Evolutionary conservation across 2,797 vertebrate species (phyloP), one percentile per base, ranked within the genome.

Genomic region (Tinamus major): DNA sequence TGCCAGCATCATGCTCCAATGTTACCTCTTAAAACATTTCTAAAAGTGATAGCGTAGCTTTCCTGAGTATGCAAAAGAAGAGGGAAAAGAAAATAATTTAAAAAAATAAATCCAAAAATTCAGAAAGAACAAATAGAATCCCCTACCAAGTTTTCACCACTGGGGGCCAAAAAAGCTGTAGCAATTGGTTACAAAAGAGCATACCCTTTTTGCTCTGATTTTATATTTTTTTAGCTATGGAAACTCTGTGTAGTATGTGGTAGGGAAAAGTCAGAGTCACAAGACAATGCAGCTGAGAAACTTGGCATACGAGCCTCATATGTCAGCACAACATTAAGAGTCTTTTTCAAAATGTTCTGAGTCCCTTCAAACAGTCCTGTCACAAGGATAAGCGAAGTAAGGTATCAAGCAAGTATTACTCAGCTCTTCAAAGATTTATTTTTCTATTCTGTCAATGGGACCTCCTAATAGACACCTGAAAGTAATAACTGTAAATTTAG

Each of bases 211-310:
- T 68, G 53, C 26, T 48, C 33, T 1, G 13, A 39, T 44, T 64
- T 19, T 65, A 7, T 10, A 31, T 14, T 79, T 90, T 64, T n/a
- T 68, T 41, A 64, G 55, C 19, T 13, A 13, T n/a, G 17, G 87
- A 92, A 95, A 92, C 18, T 49, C 41, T 77, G 23, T 31, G 27
- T 78, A 87, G 39, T 44, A 75, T 76, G 21, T 59, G 65, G 33
- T 49, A 96, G 37, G 29, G 69, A 69, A 79, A 93, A 95, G 42
- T 70, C 78, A 92, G 35, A 87, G 69, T 67, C 86, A 92, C 17
- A 88, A 63, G 81, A 87, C 48, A 72, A 90, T 71, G 87, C 93
- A 92, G 70, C 81, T 89, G 81, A 95, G 67, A 93, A 79, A 76
- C 41, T 18, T 92, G 72, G 89, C 83, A 92, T 26, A 17, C 5